Evolutionary conservation across 1,140 invertebrate species (phyloP), one percentile per base, ranked within the genome.

Genomic region (Eupeodes corollae): DNA sequence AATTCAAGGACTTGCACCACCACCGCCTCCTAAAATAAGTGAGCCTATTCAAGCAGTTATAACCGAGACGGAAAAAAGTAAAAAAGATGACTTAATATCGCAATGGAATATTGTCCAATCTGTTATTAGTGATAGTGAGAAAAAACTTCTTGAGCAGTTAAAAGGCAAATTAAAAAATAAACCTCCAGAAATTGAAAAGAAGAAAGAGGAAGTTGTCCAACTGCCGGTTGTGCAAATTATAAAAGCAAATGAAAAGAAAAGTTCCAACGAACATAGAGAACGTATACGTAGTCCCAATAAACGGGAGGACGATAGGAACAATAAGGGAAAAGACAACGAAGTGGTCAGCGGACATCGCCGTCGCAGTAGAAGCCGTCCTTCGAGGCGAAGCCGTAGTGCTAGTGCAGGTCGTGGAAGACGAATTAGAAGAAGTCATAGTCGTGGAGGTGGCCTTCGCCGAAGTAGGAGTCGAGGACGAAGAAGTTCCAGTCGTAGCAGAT

Each of bases 101-200:
- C 75, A 80, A 53, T 80, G 78, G 78, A 79, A 79, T 70, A 75
- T 73, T 3, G 65, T 73, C 12, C 70, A 75, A 55, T 72, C 77
- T 30, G 63, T 69, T 6, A 70, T 75, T n/a, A 71, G 72, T 45
- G 75, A 76, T 2, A 75, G 70, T 44, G 79, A 77, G 51, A 69
- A 77, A 53, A 71, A 76, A 43, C 56, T 81, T 21, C 57, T 81
- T 1, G 76, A 79, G 42, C 72, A 70, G 38, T 65, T 81, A 9
- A 81, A 79, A 51, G 74, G 72, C 15, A 60, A 67, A 49, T 59
- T 73, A 13, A 73, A 71, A 46, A 60, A 56, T 33, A 57, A 67
- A 42, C 19, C 52, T 0, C 49, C 50, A 15, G 58, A 59, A 14
- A 18, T 38, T 3, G 54, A 63, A 8, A 26, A 3, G 8, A 26